These are phyloP conservation scores for Microchrysa polita DNA, from an alignment of 2,888 invertebrate genomes.

Conservation along the genomic window DNA sequence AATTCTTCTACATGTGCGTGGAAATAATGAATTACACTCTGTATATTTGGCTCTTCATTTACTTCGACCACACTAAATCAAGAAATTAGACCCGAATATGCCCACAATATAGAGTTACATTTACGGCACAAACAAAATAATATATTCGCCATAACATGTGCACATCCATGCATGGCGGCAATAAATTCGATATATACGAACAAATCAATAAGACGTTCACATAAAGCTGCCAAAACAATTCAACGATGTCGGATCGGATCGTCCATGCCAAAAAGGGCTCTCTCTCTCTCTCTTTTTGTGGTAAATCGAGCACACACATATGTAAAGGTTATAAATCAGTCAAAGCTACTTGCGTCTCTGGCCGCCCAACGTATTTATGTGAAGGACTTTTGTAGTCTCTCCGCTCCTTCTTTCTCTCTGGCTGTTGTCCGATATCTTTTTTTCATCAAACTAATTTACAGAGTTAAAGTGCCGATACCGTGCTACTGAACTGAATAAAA, in stretches of 20 bases:
- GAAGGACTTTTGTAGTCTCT: constrained; percentile 26
- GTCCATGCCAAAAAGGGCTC: constrained; percentile 37
- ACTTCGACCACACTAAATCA: too few relatives aligned
- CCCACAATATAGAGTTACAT: too few relatives aligned
- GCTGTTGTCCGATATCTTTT: constrained; percentile 24
- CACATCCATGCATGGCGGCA: neutral
- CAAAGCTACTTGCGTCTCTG: constrained; percentile 26
- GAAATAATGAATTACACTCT: too few relatives aligned
- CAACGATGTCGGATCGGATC: constrained; percentile 9
- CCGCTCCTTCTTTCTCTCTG: too few relatives aligned
- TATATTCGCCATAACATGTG: too few relatives aligned
- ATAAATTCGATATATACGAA: constrained; percentile 27
- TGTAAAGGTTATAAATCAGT: constrained; percentile 37
- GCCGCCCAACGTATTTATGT: constrained; percentile 4
- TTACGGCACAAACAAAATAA: too few relatives aligned
- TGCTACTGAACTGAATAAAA: neutral
- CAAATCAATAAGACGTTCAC: constrained; percentile 23
- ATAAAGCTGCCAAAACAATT: constrained; percentile 38
- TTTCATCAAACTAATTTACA: constrained; percentile 38
- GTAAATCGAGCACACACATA: constrained; percentile 15
- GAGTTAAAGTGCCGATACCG: neutral
- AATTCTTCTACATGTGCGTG: too few relatives aligned
- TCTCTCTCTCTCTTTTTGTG: constrained; percentile 1
- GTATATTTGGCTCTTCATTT: too few relatives aligned
- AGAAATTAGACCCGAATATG: too few relatives aligned